Conservation (phyloP, 2,888 invertebrate genomes). For the Ditula angustiorana region DNA sequence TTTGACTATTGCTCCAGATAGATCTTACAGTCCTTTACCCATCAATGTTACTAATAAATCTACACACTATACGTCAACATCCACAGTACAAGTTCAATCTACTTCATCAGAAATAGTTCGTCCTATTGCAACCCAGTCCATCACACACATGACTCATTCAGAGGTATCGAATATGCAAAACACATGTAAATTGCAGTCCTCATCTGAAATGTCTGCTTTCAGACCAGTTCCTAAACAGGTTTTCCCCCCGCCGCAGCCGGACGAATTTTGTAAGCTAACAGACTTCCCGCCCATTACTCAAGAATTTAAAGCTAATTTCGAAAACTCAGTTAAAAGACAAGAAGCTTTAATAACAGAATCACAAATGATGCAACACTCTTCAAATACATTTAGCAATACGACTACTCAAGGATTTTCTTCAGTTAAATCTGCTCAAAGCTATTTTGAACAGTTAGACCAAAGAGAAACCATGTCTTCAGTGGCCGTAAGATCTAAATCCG, state of each 20-base stretch:
- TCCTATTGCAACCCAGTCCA: slow-evolving; percentile 68
- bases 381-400: slow-evolving; percentile 56
- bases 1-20: slow-evolving; percentile 87
- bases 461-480: slow-evolving; percentile 67
- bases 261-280: slow-evolving; percentile 65
- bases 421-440: slow-evolving; percentile 72
- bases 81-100: slow-evolving; percentile 55
- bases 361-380: slow-evolving; percentile 59
- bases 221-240: slow-evolving; percentile 79
- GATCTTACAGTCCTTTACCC: slow-evolving; percentile 85
- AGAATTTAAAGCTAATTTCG: slow-evolving; percentile 68
- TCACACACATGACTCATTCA: slow-evolving; percentile 59
- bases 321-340: slow-evolving; percentile 61
- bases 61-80: slow-evolving; percentile 60
- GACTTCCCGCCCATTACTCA: slow-evolving; percentile 72
- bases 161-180: slow-evolving; percentile 72
- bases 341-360: slow-evolving; percentile 64
- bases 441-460: slow-evolving; percentile 75
- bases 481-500: slow-evolving; percentile 75
- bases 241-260: slow-evolving; percentile 69
- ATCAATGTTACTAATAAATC: slow-evolving; percentile 73
- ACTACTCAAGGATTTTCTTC: slow-evolving; percentile 67
- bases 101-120: slow-evolving; percentile 64
- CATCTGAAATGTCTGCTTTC: slow-evolving; percentile 76
- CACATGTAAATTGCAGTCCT: slow-evolving; percentile 69